These are phyloP conservation scores for Ciconia boyciana DNA, from an alignment of 2,113 vertebrate species.

Conservation along the genomic window DNA sequence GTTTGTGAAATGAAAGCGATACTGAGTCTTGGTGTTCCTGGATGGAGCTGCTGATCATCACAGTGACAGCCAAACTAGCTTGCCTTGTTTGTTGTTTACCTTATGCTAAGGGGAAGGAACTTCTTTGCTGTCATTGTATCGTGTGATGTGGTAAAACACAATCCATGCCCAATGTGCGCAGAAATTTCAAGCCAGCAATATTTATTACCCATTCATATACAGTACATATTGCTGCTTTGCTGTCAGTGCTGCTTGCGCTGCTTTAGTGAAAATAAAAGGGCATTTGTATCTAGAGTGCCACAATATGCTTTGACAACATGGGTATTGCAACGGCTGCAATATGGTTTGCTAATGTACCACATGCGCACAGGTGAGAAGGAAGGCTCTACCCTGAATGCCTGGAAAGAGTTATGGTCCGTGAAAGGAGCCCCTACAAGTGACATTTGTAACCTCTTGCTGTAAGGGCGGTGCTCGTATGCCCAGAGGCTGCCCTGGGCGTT, in stretches of 20 bases:
- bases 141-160: slow-evolving; percentile 65
- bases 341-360: background rate
- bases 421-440: background rate
- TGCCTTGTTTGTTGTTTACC: slow-evolving; percentile 47
- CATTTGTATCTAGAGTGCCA: slow-evolving; percentile 25
- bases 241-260: slow-evolving; percentile 61
- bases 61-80: slow-evolving; percentile 52
- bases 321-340: background rate
- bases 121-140: slow-evolving; percentile 67
- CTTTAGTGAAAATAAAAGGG: slow-evolving; percentile 60
- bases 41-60: slow-evolving; percentile 34
- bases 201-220: slow-evolving; percentile 64
- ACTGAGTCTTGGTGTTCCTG: slow-evolving; percentile 26
- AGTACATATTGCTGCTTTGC: slow-evolving; percentile 52
- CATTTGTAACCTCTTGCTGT: background rate
- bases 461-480: background rate
- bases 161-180: slow-evolving; percentile 49
- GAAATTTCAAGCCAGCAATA: slow-evolving; percentile 64
- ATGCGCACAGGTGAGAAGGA: background rate
- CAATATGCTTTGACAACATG: slow-evolving; percentile 20
- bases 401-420: background rate
- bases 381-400: background rate
- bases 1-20: slow-evolving; percentile 47
- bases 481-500: background rate
- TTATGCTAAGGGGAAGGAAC: slow-evolving; percentile 57